These are phyloP conservation scores for Erannis defoliaria DNA, from an alignment of 2,888 invertebrate species.

Conservation along the genomic window DNA sequence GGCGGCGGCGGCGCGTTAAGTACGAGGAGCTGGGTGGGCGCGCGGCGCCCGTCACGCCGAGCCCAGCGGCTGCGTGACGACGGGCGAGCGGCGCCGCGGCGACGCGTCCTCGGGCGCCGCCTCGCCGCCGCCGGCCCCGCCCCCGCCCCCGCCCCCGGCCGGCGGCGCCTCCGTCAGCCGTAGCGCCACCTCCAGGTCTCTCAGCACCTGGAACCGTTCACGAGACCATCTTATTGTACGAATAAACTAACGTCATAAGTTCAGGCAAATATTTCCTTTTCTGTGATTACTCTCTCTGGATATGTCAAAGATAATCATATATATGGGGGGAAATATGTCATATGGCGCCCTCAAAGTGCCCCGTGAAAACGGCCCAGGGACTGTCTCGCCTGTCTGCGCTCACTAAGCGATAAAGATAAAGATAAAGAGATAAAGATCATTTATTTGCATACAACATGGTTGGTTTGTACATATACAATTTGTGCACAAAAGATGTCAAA, in stretches of 20 bases:
- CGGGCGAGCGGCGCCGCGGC: conserved; percentile 83
- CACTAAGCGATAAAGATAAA: too few relatives aligned
- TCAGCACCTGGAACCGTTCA: conserved; percentile 87
- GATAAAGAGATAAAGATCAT: too few relatives aligned
- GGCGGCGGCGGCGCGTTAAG: conserved; percentile 53
- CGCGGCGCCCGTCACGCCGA: conserved; percentile 76
- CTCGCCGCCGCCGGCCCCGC: conserved; percentile 59
- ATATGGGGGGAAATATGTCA: too few relatives aligned
- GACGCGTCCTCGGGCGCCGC: conserved; percentile 80
- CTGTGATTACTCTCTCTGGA: too few relatives aligned
- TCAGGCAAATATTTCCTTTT: not conserved
- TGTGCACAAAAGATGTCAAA: too few relatives aligned
- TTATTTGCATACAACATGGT: too few relatives aligned
- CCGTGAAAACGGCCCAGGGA: too few relatives aligned
- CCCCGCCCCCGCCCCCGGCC: conserved; percentile 54
- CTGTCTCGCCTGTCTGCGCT: too few relatives aligned
- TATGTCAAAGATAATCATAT: too few relatives aligned
- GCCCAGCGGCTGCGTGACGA: conserved; percentile 82
- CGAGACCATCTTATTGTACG: not conserved
- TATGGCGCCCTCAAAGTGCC: too few relatives aligned
- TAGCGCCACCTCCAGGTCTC: conserved; percentile 95
- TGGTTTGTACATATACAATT: too few relatives aligned
- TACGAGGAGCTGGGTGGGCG: conserved; percentile 86
- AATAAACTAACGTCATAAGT: not conserved
- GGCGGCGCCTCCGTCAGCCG: conserved; percentile 84